Conservation (phyloP, 2,888 invertebrate genomes). For the Lamellibrachia columna region DNA sequence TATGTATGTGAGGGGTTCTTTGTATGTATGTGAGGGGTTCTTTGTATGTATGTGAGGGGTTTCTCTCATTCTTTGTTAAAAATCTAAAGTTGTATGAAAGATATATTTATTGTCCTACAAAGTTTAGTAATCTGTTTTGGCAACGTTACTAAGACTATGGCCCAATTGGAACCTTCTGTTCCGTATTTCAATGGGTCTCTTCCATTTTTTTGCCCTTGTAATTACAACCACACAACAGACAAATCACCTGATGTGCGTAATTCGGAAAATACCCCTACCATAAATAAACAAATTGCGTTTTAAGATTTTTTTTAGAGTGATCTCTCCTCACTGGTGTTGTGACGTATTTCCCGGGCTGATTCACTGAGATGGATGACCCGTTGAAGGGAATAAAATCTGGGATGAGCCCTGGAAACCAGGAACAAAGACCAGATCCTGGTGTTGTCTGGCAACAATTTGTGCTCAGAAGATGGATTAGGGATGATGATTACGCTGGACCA, state of each 20-base stretch:
- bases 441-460: not conserved
- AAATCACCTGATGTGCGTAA: not conserved
- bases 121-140: not conserved
- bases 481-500: not conserved
- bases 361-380: not conserved
- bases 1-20: too few relatives aligned
- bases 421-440: not conserved
- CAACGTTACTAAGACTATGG: not conserved
- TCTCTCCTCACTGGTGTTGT: not conserved
- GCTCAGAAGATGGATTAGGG: conserved; percentile 9
- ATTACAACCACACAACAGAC: not conserved
- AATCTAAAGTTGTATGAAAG: not conserved
- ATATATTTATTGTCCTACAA: not conserved
- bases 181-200: not conserved
- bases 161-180: not conserved
- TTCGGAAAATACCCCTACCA: not conserved
- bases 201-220: not conserved
- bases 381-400: not conserved
- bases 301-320: not conserved
- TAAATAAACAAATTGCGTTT: not conserved
- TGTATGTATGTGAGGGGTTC: too few relatives aligned
- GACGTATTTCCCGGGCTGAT: not conserved
- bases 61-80: not conserved
- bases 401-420: not conserved
- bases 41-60: not conserved